Evolutionary conservation across 2,888 invertebrate species (phyloP).

Genomic region (Diachrysia chrysitis): DNA sequence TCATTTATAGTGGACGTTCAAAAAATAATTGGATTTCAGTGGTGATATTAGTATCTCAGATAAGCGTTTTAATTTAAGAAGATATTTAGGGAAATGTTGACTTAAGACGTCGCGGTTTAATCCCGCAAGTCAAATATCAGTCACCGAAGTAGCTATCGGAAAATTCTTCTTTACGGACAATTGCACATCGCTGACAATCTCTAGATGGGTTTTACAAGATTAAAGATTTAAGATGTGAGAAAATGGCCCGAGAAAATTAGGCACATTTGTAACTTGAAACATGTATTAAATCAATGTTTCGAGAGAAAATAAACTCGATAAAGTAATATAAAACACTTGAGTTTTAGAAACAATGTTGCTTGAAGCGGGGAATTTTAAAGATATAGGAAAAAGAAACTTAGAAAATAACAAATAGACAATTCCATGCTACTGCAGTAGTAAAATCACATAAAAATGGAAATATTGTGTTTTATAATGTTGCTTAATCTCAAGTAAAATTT

Average conservation of each 20-base stretch:
- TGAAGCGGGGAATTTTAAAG: neutral
- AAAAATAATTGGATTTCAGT: slow-evolving; percentile 52
- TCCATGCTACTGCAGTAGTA: no score
- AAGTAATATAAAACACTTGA: neutral
- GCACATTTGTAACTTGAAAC: slow-evolving; percentile 7
- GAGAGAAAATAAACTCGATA: slow-evolving; percentile 2
- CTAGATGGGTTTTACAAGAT: slow-evolving; percentile 28
- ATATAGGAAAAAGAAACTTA: no score
- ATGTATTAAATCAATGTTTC: neutral
- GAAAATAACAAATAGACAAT: no score
- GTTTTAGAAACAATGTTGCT: neutral
- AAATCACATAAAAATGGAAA: no score
- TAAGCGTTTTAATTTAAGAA: slow-evolving; percentile 11
- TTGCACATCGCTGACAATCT: slow-evolving; percentile 38
- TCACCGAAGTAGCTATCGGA: slow-evolving; percentile 53
- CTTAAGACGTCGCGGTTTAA: slow-evolving; percentile 37
- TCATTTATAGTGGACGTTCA: slow-evolving; percentile 49
- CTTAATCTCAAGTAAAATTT: neutral
- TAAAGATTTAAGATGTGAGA: slow-evolving; percentile 16
- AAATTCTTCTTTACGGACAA: slow-evolving; percentile 58
- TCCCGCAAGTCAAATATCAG: slow-evolving; percentile 46
- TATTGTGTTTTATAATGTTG: no score
- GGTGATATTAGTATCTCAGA: neutral
- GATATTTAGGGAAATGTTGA: slow-evolving; percentile 16
- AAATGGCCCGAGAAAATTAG: slow-evolving; percentile 28